A percentile compares a stretch with the other conserved stretches of the same genome.
Evolutionary conservation across 2,888 invertebrate genomes (phyloP).

Genomic region (Drosophila merina): DNA sequence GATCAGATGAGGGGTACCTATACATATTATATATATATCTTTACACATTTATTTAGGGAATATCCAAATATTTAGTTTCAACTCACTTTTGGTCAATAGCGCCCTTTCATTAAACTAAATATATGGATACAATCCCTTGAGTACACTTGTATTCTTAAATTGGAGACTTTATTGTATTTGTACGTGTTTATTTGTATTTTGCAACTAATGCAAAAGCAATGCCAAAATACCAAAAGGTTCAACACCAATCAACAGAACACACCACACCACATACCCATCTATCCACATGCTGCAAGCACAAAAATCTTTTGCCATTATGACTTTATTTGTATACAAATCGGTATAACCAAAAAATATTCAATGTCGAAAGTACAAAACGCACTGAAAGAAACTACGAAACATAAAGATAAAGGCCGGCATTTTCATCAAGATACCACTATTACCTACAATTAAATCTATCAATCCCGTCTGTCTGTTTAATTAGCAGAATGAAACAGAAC

Average conservation of each 20-base stretch:
- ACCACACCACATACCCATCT: constrained; percentile 34
- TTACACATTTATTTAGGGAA: constrained; percentile 11
- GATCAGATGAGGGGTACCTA: constrained; percentile 36
- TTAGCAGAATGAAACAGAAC: constrained; percentile 37
- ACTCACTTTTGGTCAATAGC: background rate
- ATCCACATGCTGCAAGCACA: constrained; percentile 65
- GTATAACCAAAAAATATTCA: constrained; percentile 65
- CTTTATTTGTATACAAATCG: constrained; percentile 56
- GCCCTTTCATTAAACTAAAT: constrained; percentile 5
- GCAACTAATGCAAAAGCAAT: constrained; percentile 54
- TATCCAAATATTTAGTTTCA: constrained; percentile 5
- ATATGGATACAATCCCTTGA: constrained; percentile 10
- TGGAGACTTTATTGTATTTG: constrained; percentile 61
- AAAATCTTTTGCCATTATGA: constrained; percentile 50
- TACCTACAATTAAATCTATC: constrained; percentile 27
- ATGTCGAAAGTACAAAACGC: constrained; percentile 52
- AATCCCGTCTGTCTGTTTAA: background rate
- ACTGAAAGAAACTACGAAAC: constrained; percentile 40
- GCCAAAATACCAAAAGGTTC: constrained; percentile 46
- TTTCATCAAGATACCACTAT: constrained; percentile 36
- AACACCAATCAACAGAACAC: constrained; percentile 14
- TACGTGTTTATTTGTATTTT: constrained; percentile 56
- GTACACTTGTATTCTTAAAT: constrained; percentile 56
- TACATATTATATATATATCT: constrained; percentile 22
- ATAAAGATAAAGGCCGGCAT: constrained; percentile 54